Conservation (phyloP, 2,113 vertebrate genomes). For the Stomatorhinus ivindoensis region DNA sequence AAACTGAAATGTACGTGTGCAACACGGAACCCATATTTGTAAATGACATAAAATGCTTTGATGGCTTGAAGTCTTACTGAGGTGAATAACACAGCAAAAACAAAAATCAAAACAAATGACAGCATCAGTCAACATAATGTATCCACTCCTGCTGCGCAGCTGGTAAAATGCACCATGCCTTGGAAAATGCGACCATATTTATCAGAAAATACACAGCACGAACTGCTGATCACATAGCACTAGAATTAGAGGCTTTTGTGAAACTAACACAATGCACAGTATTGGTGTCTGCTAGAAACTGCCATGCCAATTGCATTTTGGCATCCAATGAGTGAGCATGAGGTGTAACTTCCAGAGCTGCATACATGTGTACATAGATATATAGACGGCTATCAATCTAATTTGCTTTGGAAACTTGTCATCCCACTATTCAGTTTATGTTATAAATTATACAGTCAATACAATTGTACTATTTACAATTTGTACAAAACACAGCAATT, state of each 20-base stretch:
- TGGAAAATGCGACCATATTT: slow-evolving; percentile 27
- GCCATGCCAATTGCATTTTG: slow-evolving; percentile 28
- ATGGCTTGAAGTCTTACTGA: neutral
- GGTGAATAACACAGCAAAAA: neutral
- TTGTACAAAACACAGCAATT: neutral
- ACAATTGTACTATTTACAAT: neutral
- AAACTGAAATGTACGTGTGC: neutral
- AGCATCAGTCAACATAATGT: neutral
- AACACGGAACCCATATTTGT: neutral
- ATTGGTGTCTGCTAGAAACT: slow-evolving; percentile 34
- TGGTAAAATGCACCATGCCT: slow-evolving; percentile 32
- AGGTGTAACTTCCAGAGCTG: neutral
- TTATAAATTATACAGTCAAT: neutral
- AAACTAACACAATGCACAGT: slow-evolving; percentile 34
- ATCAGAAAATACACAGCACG: neutral
- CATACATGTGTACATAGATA: neutral
- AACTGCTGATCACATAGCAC: slow-evolving; percentile 23
- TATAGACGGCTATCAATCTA: neutral
- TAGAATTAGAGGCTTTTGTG: slow-evolving; percentile 28
- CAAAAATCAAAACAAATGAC: neutral
- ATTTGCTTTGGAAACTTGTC: neutral
- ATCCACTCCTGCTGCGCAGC: slow-evolving; percentile 11
- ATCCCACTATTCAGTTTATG: neutral
- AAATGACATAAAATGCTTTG: neutral
- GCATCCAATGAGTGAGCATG: neutral